Conservation (phyloP, 2,797 vertebrate genomes). For the Myoxocephalus aenaeus region DNA sequence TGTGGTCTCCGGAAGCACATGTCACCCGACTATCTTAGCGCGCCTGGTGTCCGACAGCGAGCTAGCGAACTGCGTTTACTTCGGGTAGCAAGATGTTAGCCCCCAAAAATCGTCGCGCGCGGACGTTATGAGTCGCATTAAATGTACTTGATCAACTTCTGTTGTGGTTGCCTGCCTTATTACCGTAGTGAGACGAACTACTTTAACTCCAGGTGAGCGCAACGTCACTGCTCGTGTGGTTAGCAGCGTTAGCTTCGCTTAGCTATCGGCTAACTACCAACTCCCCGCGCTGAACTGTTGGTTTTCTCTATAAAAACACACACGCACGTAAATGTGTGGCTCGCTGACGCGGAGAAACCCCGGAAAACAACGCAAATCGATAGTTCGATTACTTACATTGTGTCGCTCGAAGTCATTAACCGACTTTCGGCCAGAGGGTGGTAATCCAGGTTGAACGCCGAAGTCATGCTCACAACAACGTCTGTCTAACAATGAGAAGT, state of each 20-base stretch:
- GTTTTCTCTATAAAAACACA: not conserved
- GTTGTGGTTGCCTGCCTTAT: not conserved
- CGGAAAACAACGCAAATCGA: not conserved
- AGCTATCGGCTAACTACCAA: constrained; percentile 69
- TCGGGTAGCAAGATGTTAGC: not conserved
- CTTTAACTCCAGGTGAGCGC: constrained; percentile 57
- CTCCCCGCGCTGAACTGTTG: constrained; percentile 53
- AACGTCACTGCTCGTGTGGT: constrained; percentile 23
- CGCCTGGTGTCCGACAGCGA: constrained; percentile 43
- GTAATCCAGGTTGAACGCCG: constrained; percentile 96
- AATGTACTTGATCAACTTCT: not conserved
- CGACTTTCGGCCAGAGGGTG: constrained; percentile 92
- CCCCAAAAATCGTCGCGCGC: not conserved
- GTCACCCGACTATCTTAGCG: constrained; percentile 69
- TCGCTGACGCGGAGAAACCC: not conserved
- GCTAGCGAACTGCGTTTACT: constrained; percentile 60
- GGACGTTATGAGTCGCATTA: rapidly evolving
- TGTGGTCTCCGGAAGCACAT: constrained; percentile 80
- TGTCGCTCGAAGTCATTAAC: constrained; percentile 89
- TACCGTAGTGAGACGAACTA: constrained; percentile 31
- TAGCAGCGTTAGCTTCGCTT: constrained; percentile 72
- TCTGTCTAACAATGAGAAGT: constrained; percentile 79
- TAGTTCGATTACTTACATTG: constrained; percentile 88
- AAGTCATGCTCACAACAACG: constrained; percentile 89
- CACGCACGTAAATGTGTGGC: not conserved